These are phyloP conservation scores for Psittacula derbiana DNA, from an alignment of 2,797 vertebrate species.

Conservation along the genomic window DNA sequence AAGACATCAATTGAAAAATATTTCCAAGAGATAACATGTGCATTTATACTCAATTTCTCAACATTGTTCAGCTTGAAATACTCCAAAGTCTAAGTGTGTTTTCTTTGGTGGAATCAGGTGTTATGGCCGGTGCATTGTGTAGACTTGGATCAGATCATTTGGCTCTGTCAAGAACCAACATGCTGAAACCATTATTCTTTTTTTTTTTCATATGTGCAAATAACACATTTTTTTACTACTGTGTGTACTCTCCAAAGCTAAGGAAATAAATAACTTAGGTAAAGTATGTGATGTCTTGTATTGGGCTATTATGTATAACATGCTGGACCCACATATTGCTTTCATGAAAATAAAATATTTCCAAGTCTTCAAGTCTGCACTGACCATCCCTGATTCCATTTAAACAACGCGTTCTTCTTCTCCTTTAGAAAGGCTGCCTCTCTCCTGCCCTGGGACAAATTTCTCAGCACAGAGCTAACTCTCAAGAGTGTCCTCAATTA, in stretches of 20 bases:
- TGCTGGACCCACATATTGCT: not conserved
- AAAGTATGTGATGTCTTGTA: not conserved
- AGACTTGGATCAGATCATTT: not conserved
- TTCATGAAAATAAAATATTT: not conserved
- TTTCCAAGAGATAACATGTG: not conserved
- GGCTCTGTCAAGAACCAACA: not conserved
- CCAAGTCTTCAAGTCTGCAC: not conserved
- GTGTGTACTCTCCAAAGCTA: not conserved
- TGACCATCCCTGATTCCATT: not conserved
- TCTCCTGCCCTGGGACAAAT: not conserved
- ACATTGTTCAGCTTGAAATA: not conserved
- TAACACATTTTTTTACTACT: not conserved
- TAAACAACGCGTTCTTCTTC: not conserved
- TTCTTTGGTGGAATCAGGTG: not conserved
- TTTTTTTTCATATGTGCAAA: not conserved
- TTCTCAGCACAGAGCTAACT: not conserved
- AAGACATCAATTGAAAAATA: not conserved
- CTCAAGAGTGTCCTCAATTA: not conserved
- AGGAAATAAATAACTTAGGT: not conserved
- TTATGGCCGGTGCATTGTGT: not conserved
- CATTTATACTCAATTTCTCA: not conserved
- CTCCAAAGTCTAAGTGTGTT: not conserved
- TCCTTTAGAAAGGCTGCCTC: fast-evolving
- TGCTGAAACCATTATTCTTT: not conserved
- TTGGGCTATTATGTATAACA: not conserved